Conservation (phyloP, 2,113 vertebrate species). For the Pseudolaguvia tuberculata region DNA sequence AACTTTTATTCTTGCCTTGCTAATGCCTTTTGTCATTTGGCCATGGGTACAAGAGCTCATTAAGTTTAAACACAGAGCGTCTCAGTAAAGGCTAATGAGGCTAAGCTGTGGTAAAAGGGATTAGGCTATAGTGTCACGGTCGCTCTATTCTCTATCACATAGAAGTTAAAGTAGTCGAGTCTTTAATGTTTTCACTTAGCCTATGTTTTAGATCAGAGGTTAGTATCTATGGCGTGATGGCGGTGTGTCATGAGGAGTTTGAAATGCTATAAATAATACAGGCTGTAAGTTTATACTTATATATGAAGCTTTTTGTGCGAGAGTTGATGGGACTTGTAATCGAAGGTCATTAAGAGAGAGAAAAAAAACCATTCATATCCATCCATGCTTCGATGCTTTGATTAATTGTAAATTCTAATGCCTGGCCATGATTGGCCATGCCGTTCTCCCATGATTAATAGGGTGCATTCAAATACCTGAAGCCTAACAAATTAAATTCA, state of each 20-base stretch:
- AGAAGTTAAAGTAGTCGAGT: not conserved
- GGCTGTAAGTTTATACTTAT: constrained; percentile 11
- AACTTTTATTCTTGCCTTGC: not conserved
- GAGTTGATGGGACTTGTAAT: constrained; percentile 20
- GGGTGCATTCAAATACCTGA: constrained; percentile 25
- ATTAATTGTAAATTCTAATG: constrained; percentile 38
- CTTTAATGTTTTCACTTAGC: not conserved
- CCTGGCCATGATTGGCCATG: constrained; percentile 25
- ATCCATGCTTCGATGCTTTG: constrained; percentile 15
- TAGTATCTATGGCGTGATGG: not conserved
- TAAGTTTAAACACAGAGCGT: constrained; percentile 27
- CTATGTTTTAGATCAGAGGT: constrained; percentile 3
- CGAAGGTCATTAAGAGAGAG: not conserved
- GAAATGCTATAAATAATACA: constrained; percentile 16
- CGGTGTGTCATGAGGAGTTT: not conserved
- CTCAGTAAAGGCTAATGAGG: constrained; percentile 39
- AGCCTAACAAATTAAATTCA: constrained; percentile 39
- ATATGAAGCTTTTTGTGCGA: not conserved
- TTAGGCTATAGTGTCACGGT: constrained; percentile 35
- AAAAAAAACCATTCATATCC: constrained; percentile 24
- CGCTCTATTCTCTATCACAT: constrained; percentile 6
- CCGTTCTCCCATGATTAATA: constrained; percentile 28
- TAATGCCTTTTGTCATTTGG: constrained; percentile 28
- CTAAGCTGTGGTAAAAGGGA: constrained; percentile 38
- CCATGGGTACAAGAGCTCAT: constrained; percentile 35